Evolutionary conservation across 2,888 invertebrate species (phyloP), one percentile per base, ranked within the genome.

Genomic region (Patella pellucida): DNA sequence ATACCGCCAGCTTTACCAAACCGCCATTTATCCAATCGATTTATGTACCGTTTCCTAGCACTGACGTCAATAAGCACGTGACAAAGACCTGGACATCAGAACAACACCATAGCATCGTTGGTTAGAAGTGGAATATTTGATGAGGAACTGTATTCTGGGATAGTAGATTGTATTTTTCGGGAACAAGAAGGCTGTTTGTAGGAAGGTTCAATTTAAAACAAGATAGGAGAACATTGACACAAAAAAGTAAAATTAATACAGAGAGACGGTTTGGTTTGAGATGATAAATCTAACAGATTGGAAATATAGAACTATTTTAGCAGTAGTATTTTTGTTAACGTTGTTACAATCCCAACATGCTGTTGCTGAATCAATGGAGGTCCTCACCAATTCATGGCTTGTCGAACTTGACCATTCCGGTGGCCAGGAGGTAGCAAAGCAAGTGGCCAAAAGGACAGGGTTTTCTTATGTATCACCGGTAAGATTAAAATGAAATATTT

Each of bases 361-460:
- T 14, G 69, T 69, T 15, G 68, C 27, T 12, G 69, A 62, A 62
- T 23, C 62, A 23, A 23, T 74, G 19, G 89, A 96, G 90, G 94
- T 99, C 87, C 97, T 97, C 93, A 98, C 98, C 91, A 98, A 98
- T 92, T 95, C 96, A 76, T 99, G 99, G 93, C 93, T 97, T 91
- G 98, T 99, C 86, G 94, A 95, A 86, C 95, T 98, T 92, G 94
- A 94, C 89, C 93, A 95, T 84, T 76, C 77, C 14, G 94, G 95
- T 78, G 94, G 94, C 77, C 94, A 93, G 85, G 93, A 94, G 27
- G 93, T 95, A 88, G 98, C 97, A 73, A 94, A 95, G 90, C 92
- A 93, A 84, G 94, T 99, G 82, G 98, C 98, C 79, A 92, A 93
- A 82, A 93, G 95, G 88, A 96, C 97, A 91, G 98, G 98, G 89